phyloP scores from a whole-genome alignment of 2,113 vertebrate genomes.

The Prolemur simus region DNA sequence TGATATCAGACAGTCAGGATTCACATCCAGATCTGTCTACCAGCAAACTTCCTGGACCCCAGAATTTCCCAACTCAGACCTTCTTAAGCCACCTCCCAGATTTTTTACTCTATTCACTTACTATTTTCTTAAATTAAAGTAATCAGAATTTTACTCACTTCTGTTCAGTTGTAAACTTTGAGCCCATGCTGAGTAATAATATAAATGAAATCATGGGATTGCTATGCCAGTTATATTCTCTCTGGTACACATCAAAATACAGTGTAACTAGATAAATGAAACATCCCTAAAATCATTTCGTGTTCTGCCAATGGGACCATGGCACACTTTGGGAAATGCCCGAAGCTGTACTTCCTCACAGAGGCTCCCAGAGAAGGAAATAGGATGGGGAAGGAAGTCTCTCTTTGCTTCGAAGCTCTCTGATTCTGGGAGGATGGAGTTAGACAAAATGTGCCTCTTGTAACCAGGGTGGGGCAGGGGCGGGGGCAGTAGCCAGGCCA shows the following conservation, averaged over 20 bases:
- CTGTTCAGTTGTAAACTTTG: not conserved
- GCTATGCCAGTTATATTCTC: not conserved
- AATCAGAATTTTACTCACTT: not conserved
- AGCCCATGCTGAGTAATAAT: not conserved
- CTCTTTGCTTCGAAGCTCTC: not conserved
- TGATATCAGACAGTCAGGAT: not conserved
- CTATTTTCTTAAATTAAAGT: constrained; percentile 43
- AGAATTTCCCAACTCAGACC: not conserved
- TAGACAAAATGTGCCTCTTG: not conserved
- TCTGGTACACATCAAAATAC: not conserved
- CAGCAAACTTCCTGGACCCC: not conserved
- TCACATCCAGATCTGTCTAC: constrained; percentile 1
- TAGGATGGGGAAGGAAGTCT: not conserved
- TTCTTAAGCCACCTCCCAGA: not conserved
- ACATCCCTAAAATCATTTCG: not conserved
- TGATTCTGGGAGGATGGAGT: not conserved
- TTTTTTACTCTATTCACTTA: not conserved
- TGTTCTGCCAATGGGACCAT: not conserved
- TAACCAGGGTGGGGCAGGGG: not conserved
- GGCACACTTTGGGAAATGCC: not conserved
- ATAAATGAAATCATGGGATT: not conserved
- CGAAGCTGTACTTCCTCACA: not conserved
- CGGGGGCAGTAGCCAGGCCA: constrained; percentile 42
- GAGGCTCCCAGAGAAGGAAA: constrained; percentile 4
- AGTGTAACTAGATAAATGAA: not conserved